A percentile compares a stretch with the other conserved stretches of the same genome.
Evolutionary conservation across 1,140 invertebrate genomes (phyloP).

Genomic region (Bilobella aurantiaca): DNA sequence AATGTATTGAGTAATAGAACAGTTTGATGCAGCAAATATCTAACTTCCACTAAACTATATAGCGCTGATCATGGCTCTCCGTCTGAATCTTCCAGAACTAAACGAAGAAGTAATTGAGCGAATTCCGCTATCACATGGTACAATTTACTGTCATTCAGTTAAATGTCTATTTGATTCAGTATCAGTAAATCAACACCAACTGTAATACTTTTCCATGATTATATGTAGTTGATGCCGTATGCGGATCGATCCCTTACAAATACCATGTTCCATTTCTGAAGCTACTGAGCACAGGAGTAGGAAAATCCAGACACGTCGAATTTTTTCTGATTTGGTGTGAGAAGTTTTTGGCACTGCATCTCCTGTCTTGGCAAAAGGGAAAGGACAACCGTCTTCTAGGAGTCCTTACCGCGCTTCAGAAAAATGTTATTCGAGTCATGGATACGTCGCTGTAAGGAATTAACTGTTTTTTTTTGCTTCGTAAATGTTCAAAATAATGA

Average conservation of each 20-base stretch:
- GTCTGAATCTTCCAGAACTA: constrained; percentile 69
- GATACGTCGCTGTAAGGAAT: background rate
- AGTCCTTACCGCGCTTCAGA: background rate
- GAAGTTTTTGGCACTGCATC: background rate
- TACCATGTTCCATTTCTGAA: constrained; percentile 4
- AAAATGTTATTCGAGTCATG: background rate
- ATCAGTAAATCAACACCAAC: background rate
- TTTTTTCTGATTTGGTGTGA: constrained; percentile 1
- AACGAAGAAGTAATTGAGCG: constrained; percentile 74
- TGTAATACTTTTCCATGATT: background rate
- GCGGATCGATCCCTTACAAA: constrained; percentile 4
- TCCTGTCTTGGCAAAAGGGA: background rate
- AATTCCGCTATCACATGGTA: constrained; percentile 63
- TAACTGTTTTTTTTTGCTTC: background rate
- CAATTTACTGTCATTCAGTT: too few relatives aligned
- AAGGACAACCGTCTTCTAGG: background rate
- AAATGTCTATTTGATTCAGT: background rate
- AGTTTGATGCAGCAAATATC: constrained; percentile 9
- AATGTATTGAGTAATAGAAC: constrained; percentile 41
- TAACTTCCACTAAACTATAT: constrained; percentile 36
- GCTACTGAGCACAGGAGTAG: background rate
- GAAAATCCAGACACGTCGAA: background rate
- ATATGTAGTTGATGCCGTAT: background rate
- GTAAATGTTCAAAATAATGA: background rate
- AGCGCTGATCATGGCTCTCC: constrained; percentile 73